phyloP scores from a whole-genome alignment of 2,888 invertebrate genomes.

The Dichetophora obliterata region DNA sequence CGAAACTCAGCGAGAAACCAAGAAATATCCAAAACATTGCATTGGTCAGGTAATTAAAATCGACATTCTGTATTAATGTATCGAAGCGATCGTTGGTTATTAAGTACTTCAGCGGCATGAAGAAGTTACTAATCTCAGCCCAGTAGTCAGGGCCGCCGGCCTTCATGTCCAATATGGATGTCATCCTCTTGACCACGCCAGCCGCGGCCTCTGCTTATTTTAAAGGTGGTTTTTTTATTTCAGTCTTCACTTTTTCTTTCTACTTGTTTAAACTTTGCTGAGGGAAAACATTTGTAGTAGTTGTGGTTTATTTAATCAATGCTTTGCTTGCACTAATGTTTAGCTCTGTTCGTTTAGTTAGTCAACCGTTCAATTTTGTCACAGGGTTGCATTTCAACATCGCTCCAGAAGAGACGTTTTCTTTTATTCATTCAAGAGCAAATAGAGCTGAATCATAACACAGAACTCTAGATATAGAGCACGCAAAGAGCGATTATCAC shows the following conservation, averaged over 20 bases:
- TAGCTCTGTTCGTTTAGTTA: neutral
- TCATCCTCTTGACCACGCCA: slow-evolving; percentile 51
- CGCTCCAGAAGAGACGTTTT: neutral
- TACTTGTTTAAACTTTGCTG: neutral
- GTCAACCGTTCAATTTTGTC: neutral
- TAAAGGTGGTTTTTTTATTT: slow-evolving; percentile 11
- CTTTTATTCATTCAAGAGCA: neutral
- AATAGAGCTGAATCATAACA: too few relatives aligned
- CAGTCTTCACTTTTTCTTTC: neutral
- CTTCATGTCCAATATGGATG: slow-evolving; percentile 68
- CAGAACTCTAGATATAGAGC: too few relatives aligned
- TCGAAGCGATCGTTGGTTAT: slow-evolving; percentile 65
- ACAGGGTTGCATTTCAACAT: neutral
- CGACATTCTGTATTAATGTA: slow-evolving; percentile 64
- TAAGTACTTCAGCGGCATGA: slow-evolving; percentile 66
- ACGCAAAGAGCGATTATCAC: too few relatives aligned
- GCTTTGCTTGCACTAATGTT: neutral
- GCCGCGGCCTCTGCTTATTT: slow-evolving; percentile 22
- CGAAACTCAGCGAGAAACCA: slow-evolving; percentile 61
- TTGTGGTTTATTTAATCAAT: neutral
- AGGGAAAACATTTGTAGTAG: neutral
- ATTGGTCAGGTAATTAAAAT: slow-evolving; percentile 66
- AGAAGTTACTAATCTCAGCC: slow-evolving; percentile 67
- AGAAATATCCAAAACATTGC: slow-evolving; percentile 68
- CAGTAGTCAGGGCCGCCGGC: slow-evolving; percentile 64